Evolutionary conservation across 2,797 vertebrate genomes (phyloP), one percentile per base, ranked within the genome.

Genomic region (Halcyon badia): DNA sequence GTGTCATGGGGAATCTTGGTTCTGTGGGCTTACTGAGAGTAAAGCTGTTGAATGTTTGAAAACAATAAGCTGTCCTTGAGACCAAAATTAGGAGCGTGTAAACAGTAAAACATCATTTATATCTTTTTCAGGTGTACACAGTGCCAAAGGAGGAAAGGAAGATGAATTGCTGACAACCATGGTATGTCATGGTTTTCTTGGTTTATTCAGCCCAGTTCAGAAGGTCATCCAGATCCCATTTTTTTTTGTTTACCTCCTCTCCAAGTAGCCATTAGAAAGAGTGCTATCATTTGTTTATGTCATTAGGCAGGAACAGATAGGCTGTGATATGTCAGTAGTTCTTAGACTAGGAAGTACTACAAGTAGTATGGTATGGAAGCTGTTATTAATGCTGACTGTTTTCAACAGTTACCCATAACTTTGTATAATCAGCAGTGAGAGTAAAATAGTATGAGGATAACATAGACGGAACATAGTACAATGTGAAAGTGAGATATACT

Each of bases 151-250:
- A 94, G 99, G 98, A 88, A 99, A 99, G 84, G 99, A 99, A 20
- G 99, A 99, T 91, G 98, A 98, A 57, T 98, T 99, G 18, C 97
- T 99, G 96, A 99, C 99, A 64, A 99, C 99, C 31, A 99, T 99
- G 99, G 99, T 99, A 98, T 91, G 98, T 97, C 14, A 3, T 18
- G 68, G 4, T 44, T 48, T 51, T 83, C 18, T 54, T 93, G 46
- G 4, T 56, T 7, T 61, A 44, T 82, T 78, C 75, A 73, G 24
- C 20, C 11, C 60, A 39, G 51, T 82, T 75, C 12, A 77, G 58
- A 81, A 71, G 37, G 44, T 83, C 30, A 4, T 71, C 28, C 52
- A 44, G 7, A 42, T 91, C 21, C 21, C 24, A 8, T 44, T 0
- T 10, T 19, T 52, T 46, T 17, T 52, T 46, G 8, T 31, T 90